phyloP scores from a whole-genome alignment of 2,113 vertebrate genomes.

The Vulpes lagopus region DNA sequence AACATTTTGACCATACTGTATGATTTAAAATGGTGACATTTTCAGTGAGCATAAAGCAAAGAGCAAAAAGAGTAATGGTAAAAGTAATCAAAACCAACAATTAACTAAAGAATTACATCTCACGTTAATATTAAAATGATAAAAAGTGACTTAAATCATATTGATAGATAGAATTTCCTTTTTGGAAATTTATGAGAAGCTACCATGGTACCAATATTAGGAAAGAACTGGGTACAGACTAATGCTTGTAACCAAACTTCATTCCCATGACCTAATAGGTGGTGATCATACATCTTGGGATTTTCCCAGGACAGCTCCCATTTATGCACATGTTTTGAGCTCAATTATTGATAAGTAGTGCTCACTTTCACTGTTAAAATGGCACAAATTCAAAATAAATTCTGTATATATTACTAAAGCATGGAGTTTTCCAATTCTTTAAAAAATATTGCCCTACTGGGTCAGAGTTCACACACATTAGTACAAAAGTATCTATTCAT shows the following conservation, averaged over 20 bases:
- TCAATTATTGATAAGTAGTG: background rate
- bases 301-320: background rate
- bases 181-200: background rate
- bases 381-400: background rate
- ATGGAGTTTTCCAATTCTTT: background rate
- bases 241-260: background rate
- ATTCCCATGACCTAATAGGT: too few relatives aligned
- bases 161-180: background rate
- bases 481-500: background rate
- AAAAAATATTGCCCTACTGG: background rate
- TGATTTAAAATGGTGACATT: background rate
- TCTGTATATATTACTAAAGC: background rate
- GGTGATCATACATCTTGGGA: background rate
- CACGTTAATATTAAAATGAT: background rate
- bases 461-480: background rate
- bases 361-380: background rate
- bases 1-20: background rate
- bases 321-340: background rate
- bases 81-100: background rate
- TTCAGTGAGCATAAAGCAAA: background rate
- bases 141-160: background rate
- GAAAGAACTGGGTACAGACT: background rate
- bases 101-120: background rate
- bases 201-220: background rate
- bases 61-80: background rate